Percentiles rank a stretch among this genome's conserved stretches.
Evolutionary conservation across 2,888 invertebrate genomes (phyloP).

Genomic region (Apantesis nais): DNA sequence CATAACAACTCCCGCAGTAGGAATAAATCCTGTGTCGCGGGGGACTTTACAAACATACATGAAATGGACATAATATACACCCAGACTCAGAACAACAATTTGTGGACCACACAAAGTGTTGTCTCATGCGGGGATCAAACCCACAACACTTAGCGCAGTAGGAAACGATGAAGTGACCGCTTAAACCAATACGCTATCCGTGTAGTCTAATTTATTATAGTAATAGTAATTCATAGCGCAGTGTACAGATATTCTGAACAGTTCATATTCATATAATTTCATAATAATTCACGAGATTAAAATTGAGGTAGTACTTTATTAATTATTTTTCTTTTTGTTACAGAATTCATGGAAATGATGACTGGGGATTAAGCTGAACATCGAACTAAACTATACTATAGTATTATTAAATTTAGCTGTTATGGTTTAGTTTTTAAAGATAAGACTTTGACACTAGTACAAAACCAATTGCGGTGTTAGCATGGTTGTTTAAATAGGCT

Average conservation of each 20-base stretch:
- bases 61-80: too few species aligned
- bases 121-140: too few species aligned
- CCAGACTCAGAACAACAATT: too few species aligned
- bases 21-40: too few species aligned
- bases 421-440: slow-evolving; percentile 64
- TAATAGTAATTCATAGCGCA: too few species aligned
- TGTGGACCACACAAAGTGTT: too few species aligned
- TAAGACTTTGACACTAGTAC: slow-evolving; percentile 76
- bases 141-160: too few species aligned
- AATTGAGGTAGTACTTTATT: neutral
- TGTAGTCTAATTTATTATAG: too few species aligned
- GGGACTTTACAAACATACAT: too few species aligned
- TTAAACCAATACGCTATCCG: too few species aligned
- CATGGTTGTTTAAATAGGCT: slow-evolving; percentile 62
- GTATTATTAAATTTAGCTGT: slow-evolving; percentile 68
- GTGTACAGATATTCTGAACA: neutral
- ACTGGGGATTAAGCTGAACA: slow-evolving; percentile 90
- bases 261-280: neutral
- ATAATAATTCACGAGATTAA: neutral
- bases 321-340: slow-evolving; percentile 57
- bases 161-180: too few species aligned
- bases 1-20: too few species aligned
- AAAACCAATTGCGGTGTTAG: slow-evolving; percentile 80
- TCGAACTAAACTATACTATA: slow-evolving; percentile 53
- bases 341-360: slow-evolving; percentile 98